phyloP scores from a whole-genome alignment of 2,797 vertebrate genomes.

The Streptopelia turtur region DNA sequence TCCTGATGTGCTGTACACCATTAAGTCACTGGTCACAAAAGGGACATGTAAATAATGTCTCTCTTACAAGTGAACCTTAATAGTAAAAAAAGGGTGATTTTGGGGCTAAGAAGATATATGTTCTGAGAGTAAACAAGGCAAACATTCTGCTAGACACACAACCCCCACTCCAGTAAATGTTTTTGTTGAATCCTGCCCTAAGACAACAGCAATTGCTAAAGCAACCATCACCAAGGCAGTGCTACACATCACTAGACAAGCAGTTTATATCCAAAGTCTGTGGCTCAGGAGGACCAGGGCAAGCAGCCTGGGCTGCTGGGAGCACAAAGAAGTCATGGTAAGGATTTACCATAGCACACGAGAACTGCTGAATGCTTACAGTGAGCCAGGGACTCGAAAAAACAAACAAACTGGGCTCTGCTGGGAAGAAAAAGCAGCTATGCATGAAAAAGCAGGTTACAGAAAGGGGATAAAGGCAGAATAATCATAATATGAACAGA shows the following conservation, averaged over 20 bases:
- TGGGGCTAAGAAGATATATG: not conserved
- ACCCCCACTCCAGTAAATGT: not conserved
- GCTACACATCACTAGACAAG: not conserved
- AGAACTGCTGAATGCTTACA: not conserved
- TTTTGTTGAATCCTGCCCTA: not conserved
- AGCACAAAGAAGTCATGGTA: not conserved
- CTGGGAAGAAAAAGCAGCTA: not conserved
- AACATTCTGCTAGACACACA: not conserved
- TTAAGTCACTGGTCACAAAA: not conserved
- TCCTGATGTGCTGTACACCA: not conserved
- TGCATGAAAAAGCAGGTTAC: not conserved
- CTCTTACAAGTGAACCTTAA: not conserved
- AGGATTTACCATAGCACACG: not conserved
- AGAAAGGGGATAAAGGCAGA: not conserved
- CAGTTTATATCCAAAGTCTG: not conserved
- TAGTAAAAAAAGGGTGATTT: not conserved
- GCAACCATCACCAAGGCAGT: not conserved
- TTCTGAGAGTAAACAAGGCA: not conserved
- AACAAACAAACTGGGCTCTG: not conserved
- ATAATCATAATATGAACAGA: not conserved
- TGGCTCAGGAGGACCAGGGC: not conserved
- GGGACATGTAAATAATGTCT: not conserved
- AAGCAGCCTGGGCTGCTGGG: not conserved
- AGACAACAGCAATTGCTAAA: not conserved
- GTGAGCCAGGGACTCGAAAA: not conserved